phyloP scores from a whole-genome alignment of 1,140 invertebrate species.

The Temnothorax nylanderi region DNA sequence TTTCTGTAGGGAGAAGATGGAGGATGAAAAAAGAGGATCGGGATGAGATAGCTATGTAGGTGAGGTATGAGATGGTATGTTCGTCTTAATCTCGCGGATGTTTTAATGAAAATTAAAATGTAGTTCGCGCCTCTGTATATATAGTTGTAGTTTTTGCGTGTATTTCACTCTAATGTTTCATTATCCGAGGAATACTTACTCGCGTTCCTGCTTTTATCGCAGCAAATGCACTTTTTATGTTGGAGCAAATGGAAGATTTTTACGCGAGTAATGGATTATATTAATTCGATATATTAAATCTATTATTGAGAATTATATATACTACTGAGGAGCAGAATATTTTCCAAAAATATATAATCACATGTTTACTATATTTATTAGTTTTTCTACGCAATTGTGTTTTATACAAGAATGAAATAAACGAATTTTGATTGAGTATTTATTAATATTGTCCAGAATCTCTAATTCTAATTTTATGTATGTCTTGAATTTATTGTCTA shows the following conservation, averaged over 20 bases:
- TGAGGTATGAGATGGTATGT: background rate
- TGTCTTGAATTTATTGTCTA: too few relatives aligned
- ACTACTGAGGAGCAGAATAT: background rate
- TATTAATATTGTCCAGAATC: too few relatives aligned
- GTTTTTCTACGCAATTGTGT: background rate
- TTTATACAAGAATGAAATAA: too few relatives aligned
- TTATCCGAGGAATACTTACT: background rate
- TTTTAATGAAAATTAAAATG: slow-evolving; percentile 53
- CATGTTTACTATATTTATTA: background rate
- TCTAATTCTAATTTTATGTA: too few relatives aligned
- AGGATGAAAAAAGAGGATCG: background rate
- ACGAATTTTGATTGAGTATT: too few relatives aligned
- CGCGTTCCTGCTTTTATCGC: background rate
- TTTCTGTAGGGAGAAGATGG: background rate
- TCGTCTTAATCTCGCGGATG: background rate
- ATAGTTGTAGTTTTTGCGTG: background rate
- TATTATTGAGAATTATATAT: slow-evolving; percentile 1
- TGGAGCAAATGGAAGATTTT: background rate
- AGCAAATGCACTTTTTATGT: background rate
- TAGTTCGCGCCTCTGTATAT: background rate
- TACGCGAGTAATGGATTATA: background rate
- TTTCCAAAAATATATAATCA: slow-evolving; percentile 12
- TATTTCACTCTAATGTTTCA: background rate
- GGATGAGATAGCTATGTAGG: background rate
- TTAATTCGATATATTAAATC: slow-evolving; percentile 5